Conservation (phyloP, 2,797 vertebrate genomes). For the Myiothlypis chrysogaster region DNA sequence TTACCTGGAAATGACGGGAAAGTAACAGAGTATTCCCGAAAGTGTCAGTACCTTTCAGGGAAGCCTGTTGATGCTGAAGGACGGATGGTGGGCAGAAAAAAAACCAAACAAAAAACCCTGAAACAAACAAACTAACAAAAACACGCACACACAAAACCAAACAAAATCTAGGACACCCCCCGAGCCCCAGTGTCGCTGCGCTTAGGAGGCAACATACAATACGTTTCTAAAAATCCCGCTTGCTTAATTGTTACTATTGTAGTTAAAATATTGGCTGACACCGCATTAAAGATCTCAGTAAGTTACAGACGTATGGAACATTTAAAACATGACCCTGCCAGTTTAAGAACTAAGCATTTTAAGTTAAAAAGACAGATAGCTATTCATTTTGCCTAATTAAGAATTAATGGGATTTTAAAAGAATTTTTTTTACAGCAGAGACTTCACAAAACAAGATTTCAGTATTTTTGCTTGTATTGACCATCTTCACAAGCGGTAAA, state of each 20-base stretch:
- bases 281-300: not conserved
- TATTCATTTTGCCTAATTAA: not conserved
- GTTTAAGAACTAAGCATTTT: not conserved
- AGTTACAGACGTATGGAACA: rapidly evolving
- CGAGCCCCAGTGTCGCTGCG: rapidly evolving
- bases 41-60: not conserved
- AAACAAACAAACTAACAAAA: not conserved
- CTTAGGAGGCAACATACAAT: not conserved
- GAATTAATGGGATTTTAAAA: not conserved
- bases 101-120: not conserved
- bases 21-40: not conserved
- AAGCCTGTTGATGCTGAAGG: not conserved
- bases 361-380: not conserved
- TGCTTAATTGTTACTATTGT: not conserved
- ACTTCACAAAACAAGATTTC: not conserved
- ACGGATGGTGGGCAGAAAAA: rapidly evolving
- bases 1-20: not conserved
- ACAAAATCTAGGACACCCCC: not conserved
- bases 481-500: not conserved
- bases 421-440: not conserved
- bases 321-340: not conserved
- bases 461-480: not conserved
- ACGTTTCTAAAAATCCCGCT: not conserved
- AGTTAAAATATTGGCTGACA: not conserved
- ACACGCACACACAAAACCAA: no score